Conservation (phyloP, 2,888 invertebrate species). For the Cheilosia impressa region DNA sequence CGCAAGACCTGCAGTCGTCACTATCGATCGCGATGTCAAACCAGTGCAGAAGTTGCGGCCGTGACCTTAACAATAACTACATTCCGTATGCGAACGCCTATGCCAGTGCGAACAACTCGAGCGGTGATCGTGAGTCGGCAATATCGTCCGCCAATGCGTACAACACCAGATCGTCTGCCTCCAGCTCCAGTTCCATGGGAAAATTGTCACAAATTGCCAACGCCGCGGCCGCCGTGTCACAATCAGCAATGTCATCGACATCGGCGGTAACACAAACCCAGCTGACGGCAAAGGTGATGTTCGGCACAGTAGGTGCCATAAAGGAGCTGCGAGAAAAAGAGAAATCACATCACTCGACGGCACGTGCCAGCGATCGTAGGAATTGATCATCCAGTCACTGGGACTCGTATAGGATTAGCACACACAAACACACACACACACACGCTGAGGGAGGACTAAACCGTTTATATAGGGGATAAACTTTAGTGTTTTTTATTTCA, state of each 20-base stretch:
- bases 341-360: slow-evolving; percentile 85
- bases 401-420: slow-evolving; percentile 42
- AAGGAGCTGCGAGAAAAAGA: slow-evolving; percentile 90
- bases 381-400: slow-evolving; percentile 77
- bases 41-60: slow-evolving; percentile 84
- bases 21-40: slow-evolving; percentile 81
- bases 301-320: slow-evolving; percentile 89
- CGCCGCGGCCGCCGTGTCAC: slow-evolving; percentile 56
- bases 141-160: slow-evolving; percentile 71
- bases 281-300: slow-evolving; percentile 90
- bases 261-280: slow-evolving; percentile 81
- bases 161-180: slow-evolving; percentile 76
- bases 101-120: slow-evolving; percentile 81
- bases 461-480: background rate
- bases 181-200: slow-evolving; percentile 57
- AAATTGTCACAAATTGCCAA: slow-evolving; percentile 72
- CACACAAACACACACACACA: slow-evolving; percentile 14
- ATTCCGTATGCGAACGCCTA: slow-evolving; percentile 83
- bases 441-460: slow-evolving; percentile 30
- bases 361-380: slow-evolving; percentile 82
- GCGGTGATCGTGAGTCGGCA: slow-evolving; percentile 80
- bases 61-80: slow-evolving; percentile 84
- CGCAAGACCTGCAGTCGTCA: background rate
- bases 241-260: slow-evolving; percentile 75
- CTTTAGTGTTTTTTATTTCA: slow-evolving; percentile 36